Base-by-base conservation (phyloP, 1,140 invertebrate genomes). In the Temnothorax nylanderi region DNA sequence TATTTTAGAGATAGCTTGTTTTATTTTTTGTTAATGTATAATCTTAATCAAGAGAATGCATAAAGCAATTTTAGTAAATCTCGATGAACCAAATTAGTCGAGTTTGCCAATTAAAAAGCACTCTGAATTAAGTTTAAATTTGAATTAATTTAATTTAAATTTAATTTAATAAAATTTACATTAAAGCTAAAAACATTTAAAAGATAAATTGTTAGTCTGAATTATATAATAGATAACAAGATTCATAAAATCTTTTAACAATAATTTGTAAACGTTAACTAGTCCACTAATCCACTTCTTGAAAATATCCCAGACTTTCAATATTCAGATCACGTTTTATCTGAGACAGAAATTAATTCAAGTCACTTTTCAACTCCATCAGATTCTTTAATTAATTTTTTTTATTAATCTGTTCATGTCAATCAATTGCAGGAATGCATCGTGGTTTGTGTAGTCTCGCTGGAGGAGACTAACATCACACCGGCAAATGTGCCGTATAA, bases 381-480 rank as follows among this genome's bases (percentile, higher is more conserved):
- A 60, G 3, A 26, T 8, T 47, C 18, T 65, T 13, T 7, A 56
- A 8, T 18, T 18, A 72, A 72, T 26, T 18, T 54, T 54, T 21
- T 54, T 54, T n/a, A 54, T 54, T 32, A 74, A 67, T 56, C 34
- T n/a, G 34, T 47, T 81, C n/a, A 60, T 7, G 3, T 51, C 4
- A 8, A 49, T 34, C n/a, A 26, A 51, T 88, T 58, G 54, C 94
- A 98, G 97, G 98, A 99, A 96, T 99, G 98, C 91, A 98, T 99
- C 64, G 97, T 99, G 32, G 98, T 99, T 44, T 99, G 98, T 93
- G 98, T 99, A 1, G 98, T 98, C 62, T 98, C 98, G 8, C 95
- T 98, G 80, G 98, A 99, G 94, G 98, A 98, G 90, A 96, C 97
- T 16, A 97, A 98, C 93, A 96, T 98, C 0, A 98, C 97, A 32